A percentile compares a stretch with the other conserved stretches of the same genome.
These are phyloP conservation scores for Calameuta filiformis DNA, from an alignment of 2,888 invertebrate species.

Conservation along the genomic window DNA sequence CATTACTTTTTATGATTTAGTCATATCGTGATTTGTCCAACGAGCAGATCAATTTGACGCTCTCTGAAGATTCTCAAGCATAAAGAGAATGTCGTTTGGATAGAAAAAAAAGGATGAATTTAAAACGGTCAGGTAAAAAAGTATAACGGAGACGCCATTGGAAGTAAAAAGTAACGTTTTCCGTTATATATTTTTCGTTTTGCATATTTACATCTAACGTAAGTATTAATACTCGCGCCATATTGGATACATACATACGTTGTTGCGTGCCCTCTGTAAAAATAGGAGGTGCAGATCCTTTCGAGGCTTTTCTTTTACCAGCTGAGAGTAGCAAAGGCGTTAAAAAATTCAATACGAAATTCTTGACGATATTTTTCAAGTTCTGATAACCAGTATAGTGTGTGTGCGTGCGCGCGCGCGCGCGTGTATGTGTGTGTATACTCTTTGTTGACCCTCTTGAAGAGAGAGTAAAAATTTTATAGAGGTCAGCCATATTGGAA, in stretches of 20 bases:
- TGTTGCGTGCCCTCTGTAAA: conserved; percentile 40
- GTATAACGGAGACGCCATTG: not conserved
- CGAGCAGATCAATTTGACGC: not conserved
- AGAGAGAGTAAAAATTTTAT: not conserved
- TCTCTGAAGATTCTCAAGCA: not conserved
- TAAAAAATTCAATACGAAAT: not conserved
- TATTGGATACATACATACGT: not conserved
- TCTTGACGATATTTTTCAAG: not conserved
- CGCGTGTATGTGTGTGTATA: not conserved
- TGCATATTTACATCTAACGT: not conserved
- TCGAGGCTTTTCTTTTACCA: conserved; percentile 26
- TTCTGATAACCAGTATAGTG: not conserved
- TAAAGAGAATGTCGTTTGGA: not conserved
- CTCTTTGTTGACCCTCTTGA: not conserved
- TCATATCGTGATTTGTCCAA: not conserved
- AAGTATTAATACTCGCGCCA: not conserved
- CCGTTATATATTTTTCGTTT: not conserved
- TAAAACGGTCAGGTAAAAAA: not conserved
- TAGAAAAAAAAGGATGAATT: not conserved
- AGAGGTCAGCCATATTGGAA: not conserved
- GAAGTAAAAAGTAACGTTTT: not conserved
- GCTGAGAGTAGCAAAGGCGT: not conserved
- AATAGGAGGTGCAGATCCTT: conserved; percentile 43
- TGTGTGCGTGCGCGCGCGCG: too few relatives aligned
- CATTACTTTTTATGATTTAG: not conserved